Conservation (phyloP, 1,140 invertebrate species). For the Melanaphis sacchari region DNA sequence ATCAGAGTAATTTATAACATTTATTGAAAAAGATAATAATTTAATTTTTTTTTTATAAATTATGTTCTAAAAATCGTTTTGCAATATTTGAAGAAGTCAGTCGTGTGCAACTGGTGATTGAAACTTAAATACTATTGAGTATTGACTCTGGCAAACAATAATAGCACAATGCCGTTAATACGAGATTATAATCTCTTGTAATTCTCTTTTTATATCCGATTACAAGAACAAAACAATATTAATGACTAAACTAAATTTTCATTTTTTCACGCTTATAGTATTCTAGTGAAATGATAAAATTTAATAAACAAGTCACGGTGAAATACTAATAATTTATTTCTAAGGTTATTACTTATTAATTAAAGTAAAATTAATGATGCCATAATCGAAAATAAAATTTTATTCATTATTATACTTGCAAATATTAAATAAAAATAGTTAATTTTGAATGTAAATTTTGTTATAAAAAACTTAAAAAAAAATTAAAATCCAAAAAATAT, state of each 20-base stretch:
- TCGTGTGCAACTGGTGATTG: neutral
- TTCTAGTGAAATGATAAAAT: neutral
- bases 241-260: neutral
- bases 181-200: constrained; percentile 20
- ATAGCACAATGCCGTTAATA: neutral
- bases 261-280: neutral
- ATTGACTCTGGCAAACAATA: neutral
- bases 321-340: neutral
- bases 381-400: neutral
- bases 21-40: neutral
- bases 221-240: constrained; percentile 1
- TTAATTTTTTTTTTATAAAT: neutral
- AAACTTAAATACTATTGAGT: neutral
- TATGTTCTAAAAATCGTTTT: neutral
- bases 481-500: neutral
- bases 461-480: neutral
- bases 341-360: neutral
- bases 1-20: neutral
- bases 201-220: constrained; percentile 12
- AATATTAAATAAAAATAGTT: neutral
- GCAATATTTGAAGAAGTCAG: neutral
- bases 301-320: neutral
- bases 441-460: neutral
- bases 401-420: neutral
- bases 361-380: neutral